A percentile compares a stretch with the other conserved stretches of the same genome.
phyloP scores from a whole-genome alignment of 2,113 vertebrate genomes.

The Scytalopus superciliaris region DNA sequence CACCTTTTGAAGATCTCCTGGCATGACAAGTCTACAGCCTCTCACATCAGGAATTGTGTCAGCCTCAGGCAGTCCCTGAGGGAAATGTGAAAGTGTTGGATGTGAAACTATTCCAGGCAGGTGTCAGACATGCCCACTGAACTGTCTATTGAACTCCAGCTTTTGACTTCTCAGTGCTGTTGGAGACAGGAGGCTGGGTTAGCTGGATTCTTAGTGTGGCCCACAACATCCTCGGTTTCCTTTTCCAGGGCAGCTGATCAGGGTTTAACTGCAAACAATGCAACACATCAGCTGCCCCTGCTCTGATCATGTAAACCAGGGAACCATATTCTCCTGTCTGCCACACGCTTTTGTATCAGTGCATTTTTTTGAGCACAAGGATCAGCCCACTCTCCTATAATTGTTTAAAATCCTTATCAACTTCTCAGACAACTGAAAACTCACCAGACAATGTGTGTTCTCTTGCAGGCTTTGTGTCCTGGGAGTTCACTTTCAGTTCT shows the following conservation, averaged over 20 bases:
- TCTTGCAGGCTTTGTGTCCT: not conserved
- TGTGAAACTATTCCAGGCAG: not conserved
- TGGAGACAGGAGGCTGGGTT: not conserved
- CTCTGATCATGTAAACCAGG: not conserved
- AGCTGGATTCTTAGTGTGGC: not conserved
- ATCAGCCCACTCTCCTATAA: too few species aligned
- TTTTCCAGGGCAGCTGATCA: not conserved
- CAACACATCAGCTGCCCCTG: not conserved
- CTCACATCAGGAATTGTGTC: too few species aligned
- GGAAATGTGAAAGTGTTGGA: not conserved
- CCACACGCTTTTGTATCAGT: too few species aligned
- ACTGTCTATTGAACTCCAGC: not conserved
- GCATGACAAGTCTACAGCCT: too few species aligned
- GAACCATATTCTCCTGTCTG: too few species aligned
- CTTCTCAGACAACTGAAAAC: not conserved
- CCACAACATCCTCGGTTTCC: not conserved
- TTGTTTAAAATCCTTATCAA: too few species aligned
- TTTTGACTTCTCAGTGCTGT: not conserved
- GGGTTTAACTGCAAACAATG: not conserved
- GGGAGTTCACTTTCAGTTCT: not conserved
- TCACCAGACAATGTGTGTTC: not conserved
- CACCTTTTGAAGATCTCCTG: not conserved
- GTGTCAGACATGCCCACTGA: not conserved
- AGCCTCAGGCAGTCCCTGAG: not conserved
- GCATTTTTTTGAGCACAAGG: too few species aligned